A percentile compares a stretch with the other conserved stretches of the same genome.
Evolutionary conservation across 2,113 vertebrate genomes (phyloP).

Genomic region (Desmodus rotundus): DNA sequence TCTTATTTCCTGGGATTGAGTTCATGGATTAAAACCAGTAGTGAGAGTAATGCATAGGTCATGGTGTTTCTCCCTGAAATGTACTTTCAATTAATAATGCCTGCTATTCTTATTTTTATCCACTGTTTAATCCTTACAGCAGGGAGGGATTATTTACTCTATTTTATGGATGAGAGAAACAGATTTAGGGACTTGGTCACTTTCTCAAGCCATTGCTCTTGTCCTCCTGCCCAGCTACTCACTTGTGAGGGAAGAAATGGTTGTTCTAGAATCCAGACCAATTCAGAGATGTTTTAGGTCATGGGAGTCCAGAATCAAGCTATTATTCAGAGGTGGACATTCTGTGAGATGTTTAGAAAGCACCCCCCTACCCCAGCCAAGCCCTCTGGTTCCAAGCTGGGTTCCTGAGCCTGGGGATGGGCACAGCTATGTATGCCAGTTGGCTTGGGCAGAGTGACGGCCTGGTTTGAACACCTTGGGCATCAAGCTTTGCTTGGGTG

Average conservation of each 20-base stretch:
- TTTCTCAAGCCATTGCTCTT: not conserved
- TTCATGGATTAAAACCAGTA: not conserved
- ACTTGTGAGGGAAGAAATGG: not conserved
- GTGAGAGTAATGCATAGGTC: not conserved
- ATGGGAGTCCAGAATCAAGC: not conserved
- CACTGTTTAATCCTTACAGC: not conserved
- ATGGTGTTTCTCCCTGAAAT: slow-evolving; percentile 5
- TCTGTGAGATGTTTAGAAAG: not conserved
- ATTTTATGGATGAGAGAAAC: not conserved
- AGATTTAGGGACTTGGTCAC: not conserved
- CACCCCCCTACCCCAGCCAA: too few relatives aligned
- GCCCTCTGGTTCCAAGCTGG: too few relatives aligned
- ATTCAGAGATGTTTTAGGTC: not conserved
- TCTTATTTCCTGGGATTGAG: not conserved
- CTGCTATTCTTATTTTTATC: not conserved
- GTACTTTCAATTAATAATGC: not conserved
- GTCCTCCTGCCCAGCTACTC: not conserved
- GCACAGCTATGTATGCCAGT: fast-evolving
- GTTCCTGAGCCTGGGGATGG: fast-evolving
- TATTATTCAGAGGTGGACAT: not conserved
- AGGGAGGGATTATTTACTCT: not conserved
- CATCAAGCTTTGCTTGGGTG: not conserved
- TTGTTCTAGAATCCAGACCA: not conserved
- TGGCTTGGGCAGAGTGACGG: not conserved
- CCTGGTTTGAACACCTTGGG: not conserved